Evolutionary conservation across 2,797 vertebrate species (phyloP).

Genomic region (Gymnodraco acuticeps): DNA sequence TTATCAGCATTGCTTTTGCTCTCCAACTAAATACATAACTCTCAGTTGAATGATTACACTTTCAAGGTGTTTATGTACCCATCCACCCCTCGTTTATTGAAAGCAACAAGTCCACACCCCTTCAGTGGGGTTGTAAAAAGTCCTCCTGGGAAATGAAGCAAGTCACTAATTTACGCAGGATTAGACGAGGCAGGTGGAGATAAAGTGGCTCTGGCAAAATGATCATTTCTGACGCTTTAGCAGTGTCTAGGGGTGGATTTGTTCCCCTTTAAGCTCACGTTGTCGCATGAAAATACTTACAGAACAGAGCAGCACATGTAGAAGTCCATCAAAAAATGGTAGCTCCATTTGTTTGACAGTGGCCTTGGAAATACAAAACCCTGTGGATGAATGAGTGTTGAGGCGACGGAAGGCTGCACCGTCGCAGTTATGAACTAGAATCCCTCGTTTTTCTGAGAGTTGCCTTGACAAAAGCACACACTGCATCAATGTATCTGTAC

Average conservation of each 20-base stretch:
- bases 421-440: slow-evolving; percentile 32
- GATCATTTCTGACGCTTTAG: neutral
- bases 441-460: slow-evolving; percentile 14
- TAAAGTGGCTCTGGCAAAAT: slow-evolving; percentile 13
- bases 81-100: slow-evolving; percentile 57
- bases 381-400: slow-evolving; percentile 37
- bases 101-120: slow-evolving; percentile 54
- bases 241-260: slow-evolving; percentile 34
- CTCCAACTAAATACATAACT: slow-evolving; percentile 51
- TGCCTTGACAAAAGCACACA: slow-evolving; percentile 45
- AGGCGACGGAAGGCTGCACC: slow-evolving; percentile 31
- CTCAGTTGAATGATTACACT: slow-evolving; percentile 43
- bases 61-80: slow-evolving; percentile 47
- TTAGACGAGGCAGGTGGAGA: slow-evolving; percentile 39
- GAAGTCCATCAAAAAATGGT: slow-evolving; percentile 7
- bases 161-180: slow-evolving; percentile 54
- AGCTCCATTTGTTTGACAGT: slow-evolving; percentile 48
- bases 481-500: slow-evolving; percentile 34
- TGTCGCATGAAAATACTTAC: slow-evolving; percentile 26
- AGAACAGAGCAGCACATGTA: slow-evolving; percentile 20
- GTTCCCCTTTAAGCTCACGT: slow-evolving; percentile 15
- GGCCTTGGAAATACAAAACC: slow-evolving; percentile 62
- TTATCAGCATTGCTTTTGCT: slow-evolving; percentile 22
- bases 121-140: slow-evolving; percentile 38
- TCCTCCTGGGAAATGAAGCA: slow-evolving; percentile 57